Evolutionary conservation across 2,888 invertebrate genomes (phyloP), one percentile per base, ranked within the genome.

Genomic region (Linnaemya vulpina): DNA sequence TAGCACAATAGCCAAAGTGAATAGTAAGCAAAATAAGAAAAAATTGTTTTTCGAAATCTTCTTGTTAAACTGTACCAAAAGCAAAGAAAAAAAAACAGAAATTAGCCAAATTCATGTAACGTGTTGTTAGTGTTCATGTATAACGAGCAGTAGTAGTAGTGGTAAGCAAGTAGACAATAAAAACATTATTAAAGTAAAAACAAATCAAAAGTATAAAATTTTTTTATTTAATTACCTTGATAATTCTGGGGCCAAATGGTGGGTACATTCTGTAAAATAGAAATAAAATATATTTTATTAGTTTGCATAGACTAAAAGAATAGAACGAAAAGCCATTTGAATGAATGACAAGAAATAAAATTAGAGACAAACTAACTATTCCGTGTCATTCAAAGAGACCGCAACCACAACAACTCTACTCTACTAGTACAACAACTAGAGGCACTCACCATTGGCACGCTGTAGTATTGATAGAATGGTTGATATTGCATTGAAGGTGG

Each of bases 401-500:
- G 13, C 40, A 30, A 67, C 40, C 55, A 38, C 25, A 40, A 58
- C 53, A 68, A n/a, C n/a, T n/a, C n/a, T n/a, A n/a, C n/a, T n/a
- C n/a, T n/a, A n/a, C n/a, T n/a, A n/a, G n/a, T n/a, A n/a, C n/a
- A n/a, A 67, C 65, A 46, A 13, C 15, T 40, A n/a, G n/a, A n/a
- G n/a, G n/a, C n/a, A 89, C 89, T 91, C 87, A 93, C 93, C 93
- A 93, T 93, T 92, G 93, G 93, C 91, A 93, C 92, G 89, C 93
- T 93, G 90, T 93, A 92, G 90, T 93, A 93, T 89, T 93, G 93
- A 91, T 93, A 93, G 89, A 93, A 93, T 90, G 93, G 93, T 90
- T 92, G 92, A 91, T 93, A 93, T 91, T 92, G 93, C 92, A 93
- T 93, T 89, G 93, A 92, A 90, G 93, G 93, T 91, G 93, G 93